Percentiles rank a stretch among this genome's conserved stretches.
Conservation (phyloP, 2,888 invertebrate species). For the Callimorpha dominula region DNA sequence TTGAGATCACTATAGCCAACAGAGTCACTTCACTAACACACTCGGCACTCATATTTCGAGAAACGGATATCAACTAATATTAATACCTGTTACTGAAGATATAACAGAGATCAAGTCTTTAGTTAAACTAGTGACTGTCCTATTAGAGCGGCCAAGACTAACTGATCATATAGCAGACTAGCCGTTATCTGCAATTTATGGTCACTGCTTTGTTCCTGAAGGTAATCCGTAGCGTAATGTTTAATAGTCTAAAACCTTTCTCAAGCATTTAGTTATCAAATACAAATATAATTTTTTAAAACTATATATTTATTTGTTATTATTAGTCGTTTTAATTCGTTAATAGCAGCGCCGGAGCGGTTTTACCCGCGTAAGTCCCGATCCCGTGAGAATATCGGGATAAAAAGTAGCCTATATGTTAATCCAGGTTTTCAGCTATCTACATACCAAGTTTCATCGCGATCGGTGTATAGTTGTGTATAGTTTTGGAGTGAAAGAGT, state of each 20-base stretch:
- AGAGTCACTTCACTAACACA: constrained; percentile 61
- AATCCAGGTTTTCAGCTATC: no score
- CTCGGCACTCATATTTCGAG: constrained; percentile 62
- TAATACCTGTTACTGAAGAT: background rate
- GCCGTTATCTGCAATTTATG: background rate
- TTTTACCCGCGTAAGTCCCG: no score
- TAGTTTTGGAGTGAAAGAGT: no score
- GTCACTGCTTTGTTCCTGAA: background rate
- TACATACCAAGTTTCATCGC: no score
- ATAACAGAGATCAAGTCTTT: background rate
- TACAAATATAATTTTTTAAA: no score
- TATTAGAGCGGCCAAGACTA: background rate
- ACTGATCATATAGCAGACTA: background rate
- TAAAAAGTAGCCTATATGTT: no score
- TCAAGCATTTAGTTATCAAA: background rate
- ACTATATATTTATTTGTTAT: no score
- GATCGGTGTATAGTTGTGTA: no score
- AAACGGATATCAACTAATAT: background rate
- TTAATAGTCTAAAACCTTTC: background rate
- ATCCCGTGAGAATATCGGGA: no score
- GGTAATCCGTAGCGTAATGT: background rate
- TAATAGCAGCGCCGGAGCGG: no score
- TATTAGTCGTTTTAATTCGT: no score
- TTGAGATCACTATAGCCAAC: constrained; percentile 66
- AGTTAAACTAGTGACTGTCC: background rate